phyloP scores from a whole-genome alignment of 2,797 vertebrate genomes.

The Takifugu rubripes region DNA sequence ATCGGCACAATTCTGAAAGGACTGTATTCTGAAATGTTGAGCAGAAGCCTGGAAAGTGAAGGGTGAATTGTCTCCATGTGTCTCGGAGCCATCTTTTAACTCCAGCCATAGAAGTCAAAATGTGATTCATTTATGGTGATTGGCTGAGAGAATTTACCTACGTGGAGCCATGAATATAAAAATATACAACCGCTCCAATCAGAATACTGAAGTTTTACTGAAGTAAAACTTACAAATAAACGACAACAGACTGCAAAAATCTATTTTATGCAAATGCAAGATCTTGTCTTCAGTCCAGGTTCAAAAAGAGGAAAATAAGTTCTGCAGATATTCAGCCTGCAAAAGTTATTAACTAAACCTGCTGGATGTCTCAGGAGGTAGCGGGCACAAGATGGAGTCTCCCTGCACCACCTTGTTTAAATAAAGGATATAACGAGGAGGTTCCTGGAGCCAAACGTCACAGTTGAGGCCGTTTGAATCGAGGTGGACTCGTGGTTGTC shows the following conservation, averaged over 20 bases:
- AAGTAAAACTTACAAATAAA: too few species aligned
- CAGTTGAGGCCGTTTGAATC: conserved; percentile 50
- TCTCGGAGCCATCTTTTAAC: conserved; percentile 25
- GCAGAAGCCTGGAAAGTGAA: conserved; percentile 20
- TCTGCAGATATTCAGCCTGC: too few species aligned
- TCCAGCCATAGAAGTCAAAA: conserved; percentile 13
- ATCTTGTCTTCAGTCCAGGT: too few species aligned
- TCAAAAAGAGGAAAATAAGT: too few species aligned
- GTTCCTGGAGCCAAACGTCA: conserved; percentile 46
- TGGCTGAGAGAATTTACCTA: conserved; percentile 9
- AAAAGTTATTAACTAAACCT: too few species aligned
- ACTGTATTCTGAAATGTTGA: not conserved
- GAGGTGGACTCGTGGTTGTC: conserved; percentile 53
- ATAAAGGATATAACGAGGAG: conserved; percentile 4
- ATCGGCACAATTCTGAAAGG: too few species aligned
- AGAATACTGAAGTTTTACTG: too few species aligned
- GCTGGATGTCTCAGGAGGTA: too few species aligned
- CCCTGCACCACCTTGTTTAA: conserved; percentile 24
- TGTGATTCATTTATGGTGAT: conserved; percentile 9
- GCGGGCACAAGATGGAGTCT: not conserved
- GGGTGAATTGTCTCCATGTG: conserved; percentile 35
- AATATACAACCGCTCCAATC: not conserved
- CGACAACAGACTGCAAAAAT: too few species aligned
- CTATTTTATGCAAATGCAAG: too few species aligned
- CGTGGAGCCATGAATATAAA: conserved; percentile 6